Evolutionary conservation across 2,797 vertebrate genomes (phyloP).

Genomic region (Chromis chromis): DNA sequence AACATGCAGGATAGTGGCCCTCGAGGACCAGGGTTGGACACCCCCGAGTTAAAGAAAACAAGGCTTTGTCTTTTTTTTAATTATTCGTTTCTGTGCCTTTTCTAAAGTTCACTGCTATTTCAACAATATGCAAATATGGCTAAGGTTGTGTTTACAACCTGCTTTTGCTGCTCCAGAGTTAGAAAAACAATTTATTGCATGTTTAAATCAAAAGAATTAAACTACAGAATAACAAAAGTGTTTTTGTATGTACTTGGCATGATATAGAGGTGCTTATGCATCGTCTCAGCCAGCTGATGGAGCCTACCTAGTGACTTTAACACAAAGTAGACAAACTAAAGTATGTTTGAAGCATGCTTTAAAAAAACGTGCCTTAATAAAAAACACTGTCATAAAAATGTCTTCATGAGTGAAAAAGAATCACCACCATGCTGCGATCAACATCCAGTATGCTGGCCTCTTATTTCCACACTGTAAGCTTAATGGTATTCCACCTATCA

Average conservation of each 20-base stretch:
- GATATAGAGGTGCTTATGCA: no score
- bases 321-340: conserved; percentile 1
- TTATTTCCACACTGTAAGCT: conserved; percentile 54
- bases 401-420: not conserved
- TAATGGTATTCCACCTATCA: conserved; percentile 58
- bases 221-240: not conserved
- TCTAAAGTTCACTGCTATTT: no score
- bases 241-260: not conserved
- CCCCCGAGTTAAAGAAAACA: no score
- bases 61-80: no score
- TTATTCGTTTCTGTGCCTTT: no score
- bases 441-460: conserved; percentile 24
- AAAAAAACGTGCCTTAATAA: conserved; percentile 2
- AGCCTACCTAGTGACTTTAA: no score
- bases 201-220: not conserved
- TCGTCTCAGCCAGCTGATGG: no score
- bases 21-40: no score
- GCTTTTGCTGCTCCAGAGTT: not conserved
- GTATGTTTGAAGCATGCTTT: not conserved
- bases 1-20: no score
- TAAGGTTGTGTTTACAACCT: not conserved
- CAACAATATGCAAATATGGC: no score
- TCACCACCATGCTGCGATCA: conserved; percentile 3
- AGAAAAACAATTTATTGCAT: not conserved
- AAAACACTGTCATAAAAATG: conserved; percentile 10